Evolutionary conservation across 2,797 vertebrate genomes (phyloP).

Genomic region (Thamnophis elegans): DNA sequence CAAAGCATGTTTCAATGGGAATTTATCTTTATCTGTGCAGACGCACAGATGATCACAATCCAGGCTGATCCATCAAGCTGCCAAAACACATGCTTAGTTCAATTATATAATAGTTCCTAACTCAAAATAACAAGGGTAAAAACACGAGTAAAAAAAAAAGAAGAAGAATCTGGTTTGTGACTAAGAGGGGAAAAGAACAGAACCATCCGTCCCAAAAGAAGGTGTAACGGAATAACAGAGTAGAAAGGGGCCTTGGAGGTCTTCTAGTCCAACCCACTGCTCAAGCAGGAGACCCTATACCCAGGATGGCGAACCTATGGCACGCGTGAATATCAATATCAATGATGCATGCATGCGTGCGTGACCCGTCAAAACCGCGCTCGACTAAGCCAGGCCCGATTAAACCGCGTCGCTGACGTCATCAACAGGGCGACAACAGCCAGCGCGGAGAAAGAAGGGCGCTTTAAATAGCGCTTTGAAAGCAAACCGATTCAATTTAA

Average conservation of each 20-base stretch:
- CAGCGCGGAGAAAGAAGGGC: too few species aligned
- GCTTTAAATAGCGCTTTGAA: too few species aligned
- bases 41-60: neutral
- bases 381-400: too few species aligned
- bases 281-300: neutral
- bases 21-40: neutral
- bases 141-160: too few species aligned
- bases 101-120: neutral
- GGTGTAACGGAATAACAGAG: neutral
- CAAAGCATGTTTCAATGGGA: neutral
- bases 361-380: too few species aligned
- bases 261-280: neutral
- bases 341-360: too few species aligned
- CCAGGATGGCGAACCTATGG: too few species aligned
- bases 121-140: neutral
- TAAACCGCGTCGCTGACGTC: too few species aligned
- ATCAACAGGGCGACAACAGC: too few species aligned
- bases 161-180: neutral
- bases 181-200: neutral
- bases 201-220: neutral
- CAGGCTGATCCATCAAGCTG: slow-evolving; percentile 4
- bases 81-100: neutral
- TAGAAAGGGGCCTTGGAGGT: too few species aligned
- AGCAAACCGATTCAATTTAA: too few species aligned
- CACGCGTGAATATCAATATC: too few species aligned